Conservation (phyloP, 2,888 invertebrate species). For the Dolomedes plantarius region DNA sequence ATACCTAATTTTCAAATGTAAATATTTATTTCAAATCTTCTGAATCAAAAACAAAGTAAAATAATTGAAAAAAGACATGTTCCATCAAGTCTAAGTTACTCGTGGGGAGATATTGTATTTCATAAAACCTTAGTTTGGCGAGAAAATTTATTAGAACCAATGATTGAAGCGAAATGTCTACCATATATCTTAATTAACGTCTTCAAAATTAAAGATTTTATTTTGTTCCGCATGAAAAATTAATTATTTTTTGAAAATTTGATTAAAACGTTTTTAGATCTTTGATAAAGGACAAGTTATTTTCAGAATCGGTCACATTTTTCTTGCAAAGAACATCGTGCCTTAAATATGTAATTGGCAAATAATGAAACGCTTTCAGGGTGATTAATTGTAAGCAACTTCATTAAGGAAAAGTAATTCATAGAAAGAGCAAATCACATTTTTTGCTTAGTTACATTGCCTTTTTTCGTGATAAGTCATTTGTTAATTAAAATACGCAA, state of each 20-base stretch:
- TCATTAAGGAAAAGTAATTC: slow-evolving; percentile 27
- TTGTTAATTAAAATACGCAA: slow-evolving; percentile 24
- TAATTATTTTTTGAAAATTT: not conserved
- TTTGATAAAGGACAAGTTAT: too few species aligned
- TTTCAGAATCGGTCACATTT: too few species aligned
- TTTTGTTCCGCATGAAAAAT: not conserved
- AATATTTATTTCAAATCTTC: too few species aligned
- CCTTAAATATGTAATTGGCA: slow-evolving; percentile 39
- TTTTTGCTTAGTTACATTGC: not conserved
- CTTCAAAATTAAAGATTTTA: not conserved
- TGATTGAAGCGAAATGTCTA: too few species aligned
- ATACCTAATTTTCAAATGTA: too few species aligned
- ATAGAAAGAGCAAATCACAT: not conserved
- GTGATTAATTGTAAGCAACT: slow-evolving; percentile 35
- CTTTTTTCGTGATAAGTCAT: not conserved
- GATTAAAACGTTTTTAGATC: too few species aligned
- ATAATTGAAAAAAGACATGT: too few species aligned
- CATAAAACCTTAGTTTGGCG: too few species aligned
- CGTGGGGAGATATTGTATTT: too few species aligned
- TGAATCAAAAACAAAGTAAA: too few species aligned
- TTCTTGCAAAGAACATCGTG: not conserved
- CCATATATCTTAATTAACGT: not conserved
- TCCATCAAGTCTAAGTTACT: too few species aligned
- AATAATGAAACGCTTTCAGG: slow-evolving; percentile 22
- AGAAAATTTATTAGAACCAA: too few species aligned